phyloP scores from a whole-genome alignment of 2,797 vertebrate genomes.

The Margarornis squamiger region DNA sequence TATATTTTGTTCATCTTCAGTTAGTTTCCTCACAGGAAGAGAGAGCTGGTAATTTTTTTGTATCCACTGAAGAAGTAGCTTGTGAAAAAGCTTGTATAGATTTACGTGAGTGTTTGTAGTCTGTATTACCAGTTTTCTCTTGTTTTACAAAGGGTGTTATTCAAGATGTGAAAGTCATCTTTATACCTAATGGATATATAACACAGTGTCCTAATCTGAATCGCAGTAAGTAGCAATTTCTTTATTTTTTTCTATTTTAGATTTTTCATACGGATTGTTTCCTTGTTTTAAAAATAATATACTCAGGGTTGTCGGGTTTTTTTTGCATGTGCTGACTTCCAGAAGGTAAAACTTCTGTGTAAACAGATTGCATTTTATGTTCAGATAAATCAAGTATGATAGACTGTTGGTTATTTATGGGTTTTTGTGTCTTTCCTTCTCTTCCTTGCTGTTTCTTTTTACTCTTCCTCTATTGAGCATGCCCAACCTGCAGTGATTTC shows the following conservation, averaged over 20 bases:
- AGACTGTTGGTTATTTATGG: conserved; percentile 22
- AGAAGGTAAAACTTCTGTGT: not conserved
- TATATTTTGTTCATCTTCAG: not conserved
- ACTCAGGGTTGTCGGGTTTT: not conserved
- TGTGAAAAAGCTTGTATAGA: not conserved
- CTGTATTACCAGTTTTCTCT: conserved; percentile 60
- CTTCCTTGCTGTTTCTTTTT: conserved; percentile 7
- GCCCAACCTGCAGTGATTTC: conserved; percentile 97
- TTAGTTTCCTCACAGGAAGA: not conserved
- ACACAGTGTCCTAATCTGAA: conserved; percentile 94
- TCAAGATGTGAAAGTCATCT: conserved; percentile 92
- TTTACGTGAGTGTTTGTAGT: not conserved
- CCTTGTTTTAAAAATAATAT: not conserved
- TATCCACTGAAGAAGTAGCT: not conserved
- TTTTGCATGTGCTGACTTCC: not conserved
- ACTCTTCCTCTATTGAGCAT: conserved; percentile 86
- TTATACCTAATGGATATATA: conserved; percentile 92
- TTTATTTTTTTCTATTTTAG: not conserved
- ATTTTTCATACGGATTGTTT: not conserved
- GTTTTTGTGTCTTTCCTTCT: conserved; percentile 3
- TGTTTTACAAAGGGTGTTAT: conserved; percentile 86
- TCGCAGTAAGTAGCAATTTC: conserved; percentile 89
- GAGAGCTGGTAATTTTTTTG: not conserved
- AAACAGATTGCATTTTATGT: conserved; percentile 6
- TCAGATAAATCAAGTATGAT: not conserved